Base-by-base conservation (phyloP, 2,888 invertebrate genomes). In the Dysmachus trigonus region DNA sequence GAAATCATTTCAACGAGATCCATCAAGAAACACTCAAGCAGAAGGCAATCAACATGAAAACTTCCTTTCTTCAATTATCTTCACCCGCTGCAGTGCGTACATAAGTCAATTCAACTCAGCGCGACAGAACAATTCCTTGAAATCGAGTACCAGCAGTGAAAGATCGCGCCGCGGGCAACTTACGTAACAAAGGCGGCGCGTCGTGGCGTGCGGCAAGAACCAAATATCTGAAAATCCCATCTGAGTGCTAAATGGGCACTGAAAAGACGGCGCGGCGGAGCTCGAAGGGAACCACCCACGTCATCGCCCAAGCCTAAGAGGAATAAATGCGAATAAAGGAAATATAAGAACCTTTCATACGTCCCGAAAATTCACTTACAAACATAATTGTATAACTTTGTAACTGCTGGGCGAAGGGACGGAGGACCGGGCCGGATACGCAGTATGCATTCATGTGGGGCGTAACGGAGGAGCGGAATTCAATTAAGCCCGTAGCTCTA, bases 361-460 rank as follows among this genome's bases (percentile, higher is more conserved):
- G 38, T 41, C 72, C 83, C 72, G 72, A 47, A 83, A 71, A 83
- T 83, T 83, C 72, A 38, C 41, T 83, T 83, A 83, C 18, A 38
- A 83, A 27, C 72, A 22, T 83, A 83, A 83, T 83, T 72, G 71
- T 41, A 83, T 83, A 83, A 83, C 72, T 83, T 83, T 83, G 72
- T 47, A 82, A 71, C 82, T 82, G 38, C 15, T 82, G 62, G 4
- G 71, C 38, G n/a, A 31, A 31, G 82, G 10, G 62, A 62, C 33
- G 82, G 53, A n/a, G n/a, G n/a, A n/a, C n/a, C n/a, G 47, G 31
- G 13, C 81, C 30, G 35, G 7, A 81, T 6, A 33, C 51, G 62
- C n/a, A 82, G 38, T 27, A 79, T 79, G 51, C 47, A 79, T 71
- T 82, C 82, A 82, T 82, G 62, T 22, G 38, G 79, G 31, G 47